Evolutionary conservation across 2,888 invertebrate species (phyloP).

Genomic region (Dicycla oo): DNA sequence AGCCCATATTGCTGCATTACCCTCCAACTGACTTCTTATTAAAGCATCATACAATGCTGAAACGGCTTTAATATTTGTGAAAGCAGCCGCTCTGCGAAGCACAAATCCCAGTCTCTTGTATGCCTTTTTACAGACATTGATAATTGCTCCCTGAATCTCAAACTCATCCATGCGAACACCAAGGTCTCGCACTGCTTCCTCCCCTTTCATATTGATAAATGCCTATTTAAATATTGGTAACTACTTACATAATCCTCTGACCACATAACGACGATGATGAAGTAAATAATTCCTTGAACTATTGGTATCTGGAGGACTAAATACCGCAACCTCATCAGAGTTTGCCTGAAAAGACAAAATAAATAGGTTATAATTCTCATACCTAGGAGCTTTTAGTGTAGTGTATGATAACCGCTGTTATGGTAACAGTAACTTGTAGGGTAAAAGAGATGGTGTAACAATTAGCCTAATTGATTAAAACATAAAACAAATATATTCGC

Average conservation of each 20-base stretch:
- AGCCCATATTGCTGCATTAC: too few species aligned
- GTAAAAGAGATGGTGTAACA: neutral
- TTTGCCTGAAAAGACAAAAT: constrained; percentile 85
- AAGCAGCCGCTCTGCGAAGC: too few species aligned
- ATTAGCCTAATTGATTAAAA: constrained; percentile 25
- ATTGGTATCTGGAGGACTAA: constrained; percentile 93
- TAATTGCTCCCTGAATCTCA: too few species aligned
- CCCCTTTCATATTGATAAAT: too few species aligned
- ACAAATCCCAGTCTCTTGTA: too few species aligned
- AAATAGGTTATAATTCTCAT: neutral
- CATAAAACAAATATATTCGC: constrained; percentile 6
- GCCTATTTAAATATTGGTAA: neutral
- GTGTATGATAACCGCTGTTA: neutral
- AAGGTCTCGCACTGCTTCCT: too few species aligned
- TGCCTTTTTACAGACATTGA: too few species aligned
- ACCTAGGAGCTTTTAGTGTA: neutral
- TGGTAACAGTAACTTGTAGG: neutral
- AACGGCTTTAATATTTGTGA: too few species aligned
- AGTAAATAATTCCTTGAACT: constrained; percentile 91
- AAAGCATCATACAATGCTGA: too few species aligned
- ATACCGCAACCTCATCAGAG: constrained; percentile 88
- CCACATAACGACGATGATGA: constrained; percentile 91
- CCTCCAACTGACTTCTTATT: too few species aligned
- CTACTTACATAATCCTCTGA: constrained; percentile 92
- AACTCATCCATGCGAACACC: too few species aligned